phyloP scores from a whole-genome alignment of 2,113 vertebrate species.

The Candoia aspera region DNA sequence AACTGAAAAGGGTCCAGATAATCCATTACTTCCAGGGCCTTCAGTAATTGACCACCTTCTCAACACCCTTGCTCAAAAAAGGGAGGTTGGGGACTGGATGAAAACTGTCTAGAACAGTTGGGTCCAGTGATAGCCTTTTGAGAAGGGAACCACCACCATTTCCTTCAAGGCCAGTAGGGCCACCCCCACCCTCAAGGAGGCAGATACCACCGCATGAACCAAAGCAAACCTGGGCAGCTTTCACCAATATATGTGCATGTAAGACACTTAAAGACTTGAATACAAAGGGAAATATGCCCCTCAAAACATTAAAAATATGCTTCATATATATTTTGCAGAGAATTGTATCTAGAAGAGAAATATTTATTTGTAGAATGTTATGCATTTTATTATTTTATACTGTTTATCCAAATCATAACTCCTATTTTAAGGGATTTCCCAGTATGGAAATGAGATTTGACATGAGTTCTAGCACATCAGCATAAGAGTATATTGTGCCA shows the following conservation, averaged over 20 bases:
- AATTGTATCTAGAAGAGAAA: neutral
- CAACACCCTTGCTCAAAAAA: neutral
- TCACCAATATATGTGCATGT: neutral
- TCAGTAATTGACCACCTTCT: neutral
- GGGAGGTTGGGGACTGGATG: neutral
- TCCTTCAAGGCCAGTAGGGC: neutral
- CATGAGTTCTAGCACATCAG: neutral
- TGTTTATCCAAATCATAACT: neutral
- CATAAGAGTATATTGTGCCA: neutral
- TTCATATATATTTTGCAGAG: neutral
- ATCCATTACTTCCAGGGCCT: neutral
- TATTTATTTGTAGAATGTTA: neutral
- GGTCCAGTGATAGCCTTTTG: neutral
- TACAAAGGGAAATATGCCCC: neutral
- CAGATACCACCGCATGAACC: neutral
- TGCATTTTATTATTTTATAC: neutral
- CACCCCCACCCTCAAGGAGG: neutral
- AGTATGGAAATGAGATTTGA: neutral
- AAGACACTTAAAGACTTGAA: neutral
- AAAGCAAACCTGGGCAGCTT: neutral
- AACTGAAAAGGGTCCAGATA: neutral
- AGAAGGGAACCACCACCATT: neutral
- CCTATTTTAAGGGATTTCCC: neutral
- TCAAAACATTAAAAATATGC: neutral
- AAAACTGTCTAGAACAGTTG: neutral